phyloP scores from a whole-genome alignment of 1,140 invertebrate species.

The Aphis gossypii region DNA sequence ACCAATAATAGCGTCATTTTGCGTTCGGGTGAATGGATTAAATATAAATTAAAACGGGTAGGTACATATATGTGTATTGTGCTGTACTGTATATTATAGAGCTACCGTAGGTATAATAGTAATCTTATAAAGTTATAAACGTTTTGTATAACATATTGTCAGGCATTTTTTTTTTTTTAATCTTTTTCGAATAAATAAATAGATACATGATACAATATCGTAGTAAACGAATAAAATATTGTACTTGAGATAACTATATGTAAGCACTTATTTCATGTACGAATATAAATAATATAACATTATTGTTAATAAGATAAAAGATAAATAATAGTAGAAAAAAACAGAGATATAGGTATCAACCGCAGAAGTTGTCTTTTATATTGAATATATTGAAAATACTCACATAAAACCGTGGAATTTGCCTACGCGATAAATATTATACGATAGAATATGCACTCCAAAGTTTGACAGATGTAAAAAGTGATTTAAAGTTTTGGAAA shows the following conservation, averaged over 20 bases:
- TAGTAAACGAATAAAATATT: too few relatives aligned
- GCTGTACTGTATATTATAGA: neutral
- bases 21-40: neutral
- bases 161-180: neutral
- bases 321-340: neutral
- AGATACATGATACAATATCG: too few relatives aligned
- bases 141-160: neutral
- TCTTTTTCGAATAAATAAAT: neutral
- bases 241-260: neutral
- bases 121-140: neutral
- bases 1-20: neutral
- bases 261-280: neutral
- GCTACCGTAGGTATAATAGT: neutral
- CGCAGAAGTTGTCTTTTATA: neutral
- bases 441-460: neutral
- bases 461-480: neutral
- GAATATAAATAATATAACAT: neutral
- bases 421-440: neutral
- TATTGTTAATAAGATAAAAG: neutral
- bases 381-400: neutral
- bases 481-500: conserved; percentile 29
- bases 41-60: neutral
- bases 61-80: too few relatives aligned
- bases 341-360: neutral
- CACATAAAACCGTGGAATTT: neutral